Percentiles rank a stretch among this genome's conserved stretches.
Conservation (phyloP, 2,797 vertebrate species). For the Sebastolobus alascanus region DNA sequence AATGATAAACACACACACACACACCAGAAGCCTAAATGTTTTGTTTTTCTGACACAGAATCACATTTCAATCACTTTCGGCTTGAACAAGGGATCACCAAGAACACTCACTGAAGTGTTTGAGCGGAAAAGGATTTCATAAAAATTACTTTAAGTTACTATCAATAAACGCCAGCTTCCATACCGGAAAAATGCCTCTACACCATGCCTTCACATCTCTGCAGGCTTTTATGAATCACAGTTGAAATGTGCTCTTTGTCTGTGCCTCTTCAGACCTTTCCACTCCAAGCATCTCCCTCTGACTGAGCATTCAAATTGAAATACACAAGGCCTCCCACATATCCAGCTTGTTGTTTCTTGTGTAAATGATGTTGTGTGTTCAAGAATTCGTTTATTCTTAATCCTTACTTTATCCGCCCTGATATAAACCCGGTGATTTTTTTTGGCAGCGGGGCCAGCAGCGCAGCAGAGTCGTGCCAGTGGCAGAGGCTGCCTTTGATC, state of each 20-base stretch:
- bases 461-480: constrained; percentile 76
- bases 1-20: neutral
- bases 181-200: constrained; percentile 14
- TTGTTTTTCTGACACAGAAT: constrained; percentile 23
- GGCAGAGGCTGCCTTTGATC: constrained; percentile 80
- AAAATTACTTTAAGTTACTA: constrained; percentile 27
- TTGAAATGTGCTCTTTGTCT: constrained; percentile 48
- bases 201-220: constrained; percentile 27
- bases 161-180: constrained; percentile 39
- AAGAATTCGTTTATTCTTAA: constrained; percentile 83
- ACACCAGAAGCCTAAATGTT: constrained; percentile 16
- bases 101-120: constrained; percentile 31
- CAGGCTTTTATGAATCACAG: constrained; percentile 36
- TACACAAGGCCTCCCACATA: constrained; percentile 77
- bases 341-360: constrained; percentile 84
- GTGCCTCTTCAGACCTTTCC: constrained; percentile 57
- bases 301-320: constrained; percentile 67
- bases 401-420: constrained; percentile 80
- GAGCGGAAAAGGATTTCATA: neutral
- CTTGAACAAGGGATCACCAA: constrained; percentile 32
- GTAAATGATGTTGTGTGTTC: constrained; percentile 85
- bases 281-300: constrained; percentile 58
- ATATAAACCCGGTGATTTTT: constrained; percentile 78
- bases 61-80: constrained; percentile 40
- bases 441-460: constrained; percentile 73